Base-by-base conservation (phyloP, 2,113 vertebrate species). In the Brachypteracias leptosomus region DNA sequence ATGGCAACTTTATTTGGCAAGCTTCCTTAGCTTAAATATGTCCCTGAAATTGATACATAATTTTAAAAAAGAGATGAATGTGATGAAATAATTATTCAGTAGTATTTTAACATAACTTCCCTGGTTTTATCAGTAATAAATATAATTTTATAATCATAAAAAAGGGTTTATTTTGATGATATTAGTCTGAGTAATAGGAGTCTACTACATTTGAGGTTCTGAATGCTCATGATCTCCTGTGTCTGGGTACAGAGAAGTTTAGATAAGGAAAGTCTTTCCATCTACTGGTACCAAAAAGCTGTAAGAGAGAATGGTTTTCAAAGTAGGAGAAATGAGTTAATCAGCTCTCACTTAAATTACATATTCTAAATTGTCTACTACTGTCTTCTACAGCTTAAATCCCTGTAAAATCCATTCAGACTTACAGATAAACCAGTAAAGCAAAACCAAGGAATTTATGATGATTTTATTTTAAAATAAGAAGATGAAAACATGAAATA, bases 131-230 rank as follows among this genome's bases (percentile, higher is more conserved):
- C 21, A 36, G 16, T 36, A 25, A 6, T 16, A 86, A 35, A 36
- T 44, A 33, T 25, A 52, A 61, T 28, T 38, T 78, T 52, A 46
- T 38, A 13, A 44, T 21, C 18, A 33, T 58, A 40, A 49, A 75
- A 57, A 58, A 24, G 24, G 57, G 36, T 51, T 8, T 59, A 42
- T 11, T 42, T 42, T 42, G 42, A 42, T 15, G 15, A 42, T 42
- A 15, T 42, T 42, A 15, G 11, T 42, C 42, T 42, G 54, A 59
- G 31, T 36, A 59, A 59, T 17, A 8, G 3, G 31, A 44, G 16
- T 62, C 28, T 46, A 14, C 21, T 52, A 26, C 13, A 46, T 4
- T 7, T 0, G 1, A n/a, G 15, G 26, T 54, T 68, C 21, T 44
- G 26, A 36, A 13, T 54, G 31, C 25, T 76, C 25, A 8, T 33